Evolutionary conservation across 2,797 vertebrate genomes (phyloP).

Genomic region (Anisognathus igniventris): DNA sequence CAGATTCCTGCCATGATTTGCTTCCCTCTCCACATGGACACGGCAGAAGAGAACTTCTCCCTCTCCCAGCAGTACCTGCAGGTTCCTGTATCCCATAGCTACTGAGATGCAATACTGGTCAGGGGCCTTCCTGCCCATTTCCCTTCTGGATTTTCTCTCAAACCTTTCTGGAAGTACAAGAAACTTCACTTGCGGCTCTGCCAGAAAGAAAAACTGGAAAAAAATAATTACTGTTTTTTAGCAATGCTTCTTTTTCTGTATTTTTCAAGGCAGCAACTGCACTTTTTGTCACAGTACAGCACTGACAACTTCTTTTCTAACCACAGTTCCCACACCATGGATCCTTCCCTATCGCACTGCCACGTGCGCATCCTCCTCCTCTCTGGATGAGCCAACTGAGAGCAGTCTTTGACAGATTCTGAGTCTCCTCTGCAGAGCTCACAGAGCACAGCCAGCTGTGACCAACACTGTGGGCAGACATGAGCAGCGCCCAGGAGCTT

Average conservation of each 20-base stretch:
- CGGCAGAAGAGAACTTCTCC: neutral
- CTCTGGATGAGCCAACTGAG: neutral
- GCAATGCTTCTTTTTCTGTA: neutral
- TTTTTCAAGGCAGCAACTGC: neutral
- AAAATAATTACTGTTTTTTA: neutral
- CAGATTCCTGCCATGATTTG: neutral
- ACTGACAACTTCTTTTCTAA: neutral
- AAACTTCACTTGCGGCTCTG: neutral
- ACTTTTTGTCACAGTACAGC: neutral
- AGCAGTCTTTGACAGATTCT: neutral
- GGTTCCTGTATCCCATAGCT: neutral
- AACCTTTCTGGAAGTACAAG: neutral
- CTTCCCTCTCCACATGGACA: neutral
- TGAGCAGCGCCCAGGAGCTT: accelerated
- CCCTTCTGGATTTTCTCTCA: neutral
- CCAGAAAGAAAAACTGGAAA: neutral
- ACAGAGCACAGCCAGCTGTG: neutral
- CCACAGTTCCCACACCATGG: neutral
- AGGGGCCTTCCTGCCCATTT: accelerated
- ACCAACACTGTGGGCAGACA: accelerated
- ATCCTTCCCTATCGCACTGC: accelerated
- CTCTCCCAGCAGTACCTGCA: neutral
- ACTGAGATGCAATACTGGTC: accelerated
- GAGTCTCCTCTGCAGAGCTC: neutral
- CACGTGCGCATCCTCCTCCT: neutral